Evolutionary conservation across 2,113 vertebrate genomes (phyloP).

Genomic region (Phrynocephalus versicolor): DNA sequence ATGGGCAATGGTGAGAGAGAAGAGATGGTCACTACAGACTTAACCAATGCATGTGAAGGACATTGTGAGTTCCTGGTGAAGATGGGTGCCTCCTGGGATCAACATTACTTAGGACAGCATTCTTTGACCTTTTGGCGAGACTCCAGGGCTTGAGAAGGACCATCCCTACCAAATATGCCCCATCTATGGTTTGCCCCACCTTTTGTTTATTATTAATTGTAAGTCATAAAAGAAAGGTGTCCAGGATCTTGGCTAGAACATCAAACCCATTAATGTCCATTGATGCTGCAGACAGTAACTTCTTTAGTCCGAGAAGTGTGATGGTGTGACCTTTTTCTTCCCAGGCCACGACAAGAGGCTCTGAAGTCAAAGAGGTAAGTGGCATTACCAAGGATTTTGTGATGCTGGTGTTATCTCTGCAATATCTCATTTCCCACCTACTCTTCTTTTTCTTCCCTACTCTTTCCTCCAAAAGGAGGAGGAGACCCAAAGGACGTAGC

Average conservation of each 20-base stretch:
- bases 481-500: conserved; percentile 72
- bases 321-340: neutral
- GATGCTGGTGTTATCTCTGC: neutral
- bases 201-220: too few relatives aligned
- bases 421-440: conserved; percentile 20
- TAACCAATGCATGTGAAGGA: neutral
- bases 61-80: neutral
- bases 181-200: too few relatives aligned
- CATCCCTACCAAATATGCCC: too few relatives aligned
- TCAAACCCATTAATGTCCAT: neutral
- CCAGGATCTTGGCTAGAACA: neutral
- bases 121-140: neutral
- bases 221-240: neutral
- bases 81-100: neutral
- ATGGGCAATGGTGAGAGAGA: neutral
- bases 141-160: too few relatives aligned
- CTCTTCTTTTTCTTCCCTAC: conserved; percentile 41
- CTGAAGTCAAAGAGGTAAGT: conserved; percentile 73
- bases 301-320: neutral
- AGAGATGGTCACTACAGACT: neutral
- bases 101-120: neutral
- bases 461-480: conserved; percentile 77
- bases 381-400: rapidly evolving
- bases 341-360: conserved; percentile 67
- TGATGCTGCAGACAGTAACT: neutral